Evolutionary conservation across 2,888 invertebrate species (phyloP).

Genomic region (Noctua comes): DNA sequence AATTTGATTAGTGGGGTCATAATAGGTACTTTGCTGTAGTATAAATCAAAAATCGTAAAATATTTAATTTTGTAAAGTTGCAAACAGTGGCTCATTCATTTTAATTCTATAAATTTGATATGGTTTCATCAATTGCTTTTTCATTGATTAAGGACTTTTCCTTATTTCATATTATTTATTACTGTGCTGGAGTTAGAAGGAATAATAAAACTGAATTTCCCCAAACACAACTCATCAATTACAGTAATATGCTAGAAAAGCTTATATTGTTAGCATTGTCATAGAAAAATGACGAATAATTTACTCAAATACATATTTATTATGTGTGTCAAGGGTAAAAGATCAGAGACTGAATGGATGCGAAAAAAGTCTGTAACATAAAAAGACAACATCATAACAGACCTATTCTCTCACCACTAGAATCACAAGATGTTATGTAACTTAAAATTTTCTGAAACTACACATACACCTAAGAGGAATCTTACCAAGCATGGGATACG

Average conservation of each 20-base stretch:
- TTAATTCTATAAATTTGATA: background rate
- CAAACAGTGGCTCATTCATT: background rate
- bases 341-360: background rate
- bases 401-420: background rate
- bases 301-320: slow-evolving; percentile 11
- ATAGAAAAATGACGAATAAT: slow-evolving; percentile 4
- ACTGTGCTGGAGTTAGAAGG: background rate
- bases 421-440: background rate
- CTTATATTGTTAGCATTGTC: background rate
- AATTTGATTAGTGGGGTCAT: slow-evolving; percentile 17
- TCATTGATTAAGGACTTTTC: background rate
- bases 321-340: slow-evolving; percentile 38
- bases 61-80: background rate
- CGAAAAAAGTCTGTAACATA: slow-evolving; percentile 11
- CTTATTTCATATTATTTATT: background rate
- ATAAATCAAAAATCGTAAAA: slow-evolving; percentile 15
- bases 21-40: background rate
- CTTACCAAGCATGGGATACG: background rate
- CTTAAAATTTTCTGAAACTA: background rate
- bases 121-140: background rate
- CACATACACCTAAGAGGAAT: too few species aligned
- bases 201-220: slow-evolving; percentile 6
- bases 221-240: background rate
- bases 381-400: background rate
- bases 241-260: slow-evolving; percentile 3